Base-by-base conservation (phyloP, 2,888 invertebrate species). In the Clusia tigrina region DNA sequence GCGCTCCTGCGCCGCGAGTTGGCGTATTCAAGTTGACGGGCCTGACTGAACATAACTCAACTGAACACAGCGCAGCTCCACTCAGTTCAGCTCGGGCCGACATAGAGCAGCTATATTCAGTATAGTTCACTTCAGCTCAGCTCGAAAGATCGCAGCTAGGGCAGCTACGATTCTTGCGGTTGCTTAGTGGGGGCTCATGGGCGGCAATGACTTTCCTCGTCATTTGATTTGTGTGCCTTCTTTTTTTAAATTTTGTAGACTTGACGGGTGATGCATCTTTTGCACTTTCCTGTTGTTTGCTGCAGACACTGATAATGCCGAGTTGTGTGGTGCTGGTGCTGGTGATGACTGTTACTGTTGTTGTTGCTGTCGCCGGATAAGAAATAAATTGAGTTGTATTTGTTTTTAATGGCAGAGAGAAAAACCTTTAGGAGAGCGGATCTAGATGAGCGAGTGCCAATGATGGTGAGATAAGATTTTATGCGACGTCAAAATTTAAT, bases 181-280 rank as follows among this genome's bases (percentile, higher is more conserved):
- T 32, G n/a, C n/a, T n/a, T n/a, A n/a, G n/a, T n/a, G n/a, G 26
- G 10, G 17, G 38, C 6, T 52, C 63, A 56, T 63, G 59, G 63
- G 66, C 66, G 66, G 63, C 57, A 59, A 62, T 66, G 63, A 62
- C 42, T 66, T 64, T 62, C 48, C 48, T 22, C 20, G 48, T 15
- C 20, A 18, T 63, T 66, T 58, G 60, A 61, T 62, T 66, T 62
- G 58, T 66, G 42, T 24, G 23, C 18, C 26, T 48, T 2, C 15
- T 61, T 55, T 56, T 56, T 18, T 37, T 22, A 24, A 48, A 24
- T 54, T 25, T 42, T 42, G 42, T 42, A 18, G 25, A n/a, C 10
- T 26, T n/a, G 37, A n/a, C 25, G 24, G 24, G 22, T 18, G 20
- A 17, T 24, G 46, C 55, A 32, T 42, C 42, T n/a, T 48, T 22